Evolutionary conservation across 2,113 vertebrate genomes (phyloP).

Genomic region (Casuarius casuarius): DNA sequence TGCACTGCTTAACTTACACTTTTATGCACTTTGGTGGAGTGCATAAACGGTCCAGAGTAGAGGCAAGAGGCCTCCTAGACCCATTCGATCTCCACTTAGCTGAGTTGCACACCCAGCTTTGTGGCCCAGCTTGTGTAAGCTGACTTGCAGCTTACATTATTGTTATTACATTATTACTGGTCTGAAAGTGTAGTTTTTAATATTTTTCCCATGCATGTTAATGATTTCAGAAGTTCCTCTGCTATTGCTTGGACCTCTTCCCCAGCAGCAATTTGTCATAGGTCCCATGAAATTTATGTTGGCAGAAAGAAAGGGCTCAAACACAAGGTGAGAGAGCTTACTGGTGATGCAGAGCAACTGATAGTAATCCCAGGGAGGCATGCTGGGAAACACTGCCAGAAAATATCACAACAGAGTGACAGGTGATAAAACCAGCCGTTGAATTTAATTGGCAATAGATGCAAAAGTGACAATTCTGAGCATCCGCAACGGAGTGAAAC

Average conservation of each 20-base stretch:
- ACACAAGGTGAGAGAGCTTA: background rate
- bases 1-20: background rate
- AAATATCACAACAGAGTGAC: background rate
- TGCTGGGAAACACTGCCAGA: background rate
- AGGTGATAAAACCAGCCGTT: background rate
- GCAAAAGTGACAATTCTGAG: background rate
- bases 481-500: background rate
- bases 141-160: background rate
- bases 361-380: background rate
- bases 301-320: background rate
- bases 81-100: background rate
- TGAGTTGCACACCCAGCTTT: background rate
- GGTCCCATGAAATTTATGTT: too few relatives aligned
- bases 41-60: background rate
- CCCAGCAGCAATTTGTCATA: background rate
- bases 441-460: background rate
- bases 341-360: background rate
- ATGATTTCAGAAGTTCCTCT: background rate
- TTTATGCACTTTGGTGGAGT: background rate
- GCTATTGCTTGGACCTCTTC: background rate
- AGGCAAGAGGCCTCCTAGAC: background rate
- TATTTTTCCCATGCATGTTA: background rate
- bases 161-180: background rate
- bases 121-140: background rate
- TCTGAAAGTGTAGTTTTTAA: background rate